These are phyloP conservation scores for Acanthopagrus latus DNA, from an alignment of 2,797 vertebrate species.

Conservation along the genomic window DNA sequence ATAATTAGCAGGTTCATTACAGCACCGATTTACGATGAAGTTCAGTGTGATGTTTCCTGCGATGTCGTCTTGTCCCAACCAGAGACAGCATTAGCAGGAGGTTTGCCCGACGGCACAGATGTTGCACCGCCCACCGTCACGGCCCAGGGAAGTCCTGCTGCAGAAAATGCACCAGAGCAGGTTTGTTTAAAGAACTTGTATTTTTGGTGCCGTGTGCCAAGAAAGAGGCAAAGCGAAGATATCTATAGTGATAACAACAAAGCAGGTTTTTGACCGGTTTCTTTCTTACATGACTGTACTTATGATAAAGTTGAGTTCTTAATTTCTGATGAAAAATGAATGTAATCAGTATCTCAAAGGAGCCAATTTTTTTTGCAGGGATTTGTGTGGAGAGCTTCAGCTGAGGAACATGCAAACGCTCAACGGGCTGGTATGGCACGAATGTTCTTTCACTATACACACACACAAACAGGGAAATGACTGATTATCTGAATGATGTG, in stretches of 20 bases:
- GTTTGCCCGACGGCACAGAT: not conserved
- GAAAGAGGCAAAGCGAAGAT: not conserved
- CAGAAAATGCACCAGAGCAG: slow-evolving; percentile 47
- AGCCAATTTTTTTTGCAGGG: slow-evolving; percentile 44
- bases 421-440: slow-evolving; percentile 41
- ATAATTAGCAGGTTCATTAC: not conserved
- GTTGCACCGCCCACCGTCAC: not conserved
- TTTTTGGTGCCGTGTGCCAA: not conserved
- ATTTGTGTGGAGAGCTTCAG: slow-evolving; percentile 66
- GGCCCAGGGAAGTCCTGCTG: not conserved
- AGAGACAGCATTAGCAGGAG: not conserved
- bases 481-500: not conserved
- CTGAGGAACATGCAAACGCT: slow-evolving; percentile 2
- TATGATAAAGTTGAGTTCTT: not conserved
- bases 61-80: slow-evolving; percentile 1
- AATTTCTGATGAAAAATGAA: not conserved
- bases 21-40: not conserved
- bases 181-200: slow-evolving; percentile 45
- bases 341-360: not conserved
- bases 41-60: not conserved
- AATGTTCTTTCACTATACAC: not conserved
- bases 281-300: not conserved
- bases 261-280: not conserved
- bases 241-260: not conserved
- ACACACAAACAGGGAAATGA: not conserved